These are phyloP conservation scores for Unio delphinus DNA, from an alignment of 2,888 invertebrate genomes.

Conservation along the genomic window DNA sequence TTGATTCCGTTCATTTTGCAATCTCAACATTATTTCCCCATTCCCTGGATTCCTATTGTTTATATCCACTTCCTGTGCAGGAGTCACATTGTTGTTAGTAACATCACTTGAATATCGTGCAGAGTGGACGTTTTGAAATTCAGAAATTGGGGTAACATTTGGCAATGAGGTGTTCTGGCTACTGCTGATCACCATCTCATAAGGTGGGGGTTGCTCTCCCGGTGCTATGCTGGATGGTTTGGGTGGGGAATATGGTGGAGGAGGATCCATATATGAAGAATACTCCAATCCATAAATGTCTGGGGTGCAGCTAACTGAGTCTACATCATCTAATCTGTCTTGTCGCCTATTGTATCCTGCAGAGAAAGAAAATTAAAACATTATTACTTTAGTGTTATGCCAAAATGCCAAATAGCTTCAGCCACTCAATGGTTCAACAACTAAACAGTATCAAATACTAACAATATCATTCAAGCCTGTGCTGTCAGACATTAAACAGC, in stretches of 20 bases:
- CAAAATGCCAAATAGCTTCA: neutral
- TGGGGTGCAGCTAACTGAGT: constrained; percentile 60
- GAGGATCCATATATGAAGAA: constrained; percentile 68
- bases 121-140: too few relatives aligned
- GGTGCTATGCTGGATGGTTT: constrained; percentile 58
- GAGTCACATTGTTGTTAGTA: too few relatives aligned
- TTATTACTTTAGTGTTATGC: neutral
- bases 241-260: constrained; percentile 68
- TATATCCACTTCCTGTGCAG: too few relatives aligned
- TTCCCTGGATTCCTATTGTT: neutral
- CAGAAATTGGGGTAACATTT: neutral
- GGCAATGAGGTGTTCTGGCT: constrained; percentile 23
- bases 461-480: too few relatives aligned
- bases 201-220: constrained; percentile 65
- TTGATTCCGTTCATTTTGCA: too few relatives aligned
- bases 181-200: constrained; percentile 48
- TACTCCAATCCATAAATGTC: constrained; percentile 63
- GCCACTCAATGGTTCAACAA: too few relatives aligned
- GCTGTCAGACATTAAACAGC: too few relatives aligned
- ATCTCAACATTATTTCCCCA: too few relatives aligned
- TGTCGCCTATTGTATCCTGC: constrained; percentile 50
- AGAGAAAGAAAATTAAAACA: constrained; percentile 6
- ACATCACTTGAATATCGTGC: too few relatives aligned
- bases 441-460: too few relatives aligned
- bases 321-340: constrained; percentile 59